phyloP scores from a whole-genome alignment of 2,113 vertebrate genomes.

The Misgurnus mizolepis region DNA sequence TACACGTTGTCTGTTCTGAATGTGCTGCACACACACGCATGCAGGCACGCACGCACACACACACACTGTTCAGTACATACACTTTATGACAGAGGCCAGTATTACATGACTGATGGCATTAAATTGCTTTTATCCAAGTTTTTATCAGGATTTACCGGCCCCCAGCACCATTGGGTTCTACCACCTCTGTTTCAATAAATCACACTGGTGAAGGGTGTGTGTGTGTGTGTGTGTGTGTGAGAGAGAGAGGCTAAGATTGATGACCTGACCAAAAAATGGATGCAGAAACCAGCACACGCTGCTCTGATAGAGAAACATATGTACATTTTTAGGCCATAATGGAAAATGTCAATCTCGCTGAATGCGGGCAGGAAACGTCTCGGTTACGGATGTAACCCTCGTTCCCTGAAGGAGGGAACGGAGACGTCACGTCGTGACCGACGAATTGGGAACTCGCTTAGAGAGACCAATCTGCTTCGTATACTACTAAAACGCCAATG shows the following conservation, averaged over 20 bases:
- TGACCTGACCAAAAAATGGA: constrained; percentile 52
- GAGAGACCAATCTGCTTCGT: no score
- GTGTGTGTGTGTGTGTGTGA: no score
- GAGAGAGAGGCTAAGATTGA: constrained; percentile 52
- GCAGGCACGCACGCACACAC: constrained; percentile 32
- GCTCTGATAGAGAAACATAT: constrained; percentile 68
- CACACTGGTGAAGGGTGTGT: constrained; percentile 53
- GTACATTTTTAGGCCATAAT: constrained; percentile 80
- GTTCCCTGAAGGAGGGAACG: no score
- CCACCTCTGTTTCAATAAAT: constrained; percentile 76
- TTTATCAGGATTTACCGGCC: constrained; percentile 79
- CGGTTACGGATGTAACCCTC: no score
- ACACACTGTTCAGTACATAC: constrained; percentile 48
- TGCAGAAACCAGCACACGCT: constrained; percentile 52
- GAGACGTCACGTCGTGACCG: no score
- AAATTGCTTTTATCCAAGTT: constrained; percentile 81
- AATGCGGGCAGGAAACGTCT: constrained; percentile 59
- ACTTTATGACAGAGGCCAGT: constrained; percentile 68
- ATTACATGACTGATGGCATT: constrained; percentile 78
- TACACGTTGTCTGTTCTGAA: no score
- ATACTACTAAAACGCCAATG: no score
- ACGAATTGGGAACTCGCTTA: no score
- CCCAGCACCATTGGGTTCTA: constrained; percentile 67
- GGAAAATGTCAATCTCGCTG: constrained; percentile 80
- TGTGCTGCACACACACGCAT: no score